Evolutionary conservation across 23 tunicate genomes (phyloP).

Genomic region (Ciona savignyi): DNA sequence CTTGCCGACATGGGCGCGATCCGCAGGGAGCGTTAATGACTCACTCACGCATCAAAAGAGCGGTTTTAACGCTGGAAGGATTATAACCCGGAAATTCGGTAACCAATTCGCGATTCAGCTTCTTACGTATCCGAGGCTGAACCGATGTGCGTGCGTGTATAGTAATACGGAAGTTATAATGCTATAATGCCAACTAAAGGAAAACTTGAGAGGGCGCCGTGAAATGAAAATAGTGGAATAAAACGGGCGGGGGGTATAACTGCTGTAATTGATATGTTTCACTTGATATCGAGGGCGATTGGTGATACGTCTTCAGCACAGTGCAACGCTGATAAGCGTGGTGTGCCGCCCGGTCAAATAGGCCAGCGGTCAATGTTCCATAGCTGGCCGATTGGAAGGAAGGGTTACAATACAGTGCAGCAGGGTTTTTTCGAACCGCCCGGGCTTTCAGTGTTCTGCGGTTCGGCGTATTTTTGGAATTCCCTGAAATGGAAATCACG

Average conservation of each 20-base stretch:
- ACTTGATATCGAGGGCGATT: not conserved
- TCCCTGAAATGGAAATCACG: not conserved
- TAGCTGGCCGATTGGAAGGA: not conserved
- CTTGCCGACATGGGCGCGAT: not conserved
- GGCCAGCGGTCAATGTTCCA: not conserved
- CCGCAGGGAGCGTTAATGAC: not conserved
- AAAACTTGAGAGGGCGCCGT: not conserved
- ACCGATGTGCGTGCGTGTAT: no score
- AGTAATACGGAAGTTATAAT: no score
- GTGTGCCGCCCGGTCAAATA: no score
- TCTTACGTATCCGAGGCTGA: no score
- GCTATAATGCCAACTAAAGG: no score
- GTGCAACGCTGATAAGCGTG: not conserved
- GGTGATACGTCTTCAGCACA: not conserved
- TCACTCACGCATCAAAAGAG: no score
- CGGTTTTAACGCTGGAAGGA: no score
- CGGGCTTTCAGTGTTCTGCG: constrained; percentile 5
- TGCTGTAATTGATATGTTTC: not conserved
- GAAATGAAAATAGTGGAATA: not conserved
- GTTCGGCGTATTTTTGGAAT: constrained; percentile 20
- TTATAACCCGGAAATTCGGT: no score
- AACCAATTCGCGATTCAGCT: no score
- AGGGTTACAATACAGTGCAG: constrained; percentile 12
- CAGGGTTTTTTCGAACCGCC: not conserved
- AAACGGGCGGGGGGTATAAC: not conserved